Evolutionary conservation across 2,797 vertebrate species (phyloP), one percentile per base, ranked within the genome.

Genomic region (Phrynocephalus vlangalii): DNA sequence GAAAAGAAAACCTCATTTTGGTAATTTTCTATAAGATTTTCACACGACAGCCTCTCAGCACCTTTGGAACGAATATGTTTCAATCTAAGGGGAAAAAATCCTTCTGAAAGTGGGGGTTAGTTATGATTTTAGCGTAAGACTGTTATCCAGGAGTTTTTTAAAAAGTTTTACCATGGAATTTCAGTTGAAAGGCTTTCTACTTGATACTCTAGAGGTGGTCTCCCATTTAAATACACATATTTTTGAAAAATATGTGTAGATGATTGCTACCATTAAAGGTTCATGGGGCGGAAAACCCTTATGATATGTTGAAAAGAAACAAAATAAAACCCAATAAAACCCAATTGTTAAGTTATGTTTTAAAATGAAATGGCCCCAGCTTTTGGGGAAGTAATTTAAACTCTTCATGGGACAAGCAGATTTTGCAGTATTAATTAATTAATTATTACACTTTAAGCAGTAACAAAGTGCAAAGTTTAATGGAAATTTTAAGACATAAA

Each of bases 131-230:
- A 79, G 50, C 79, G 52, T 92, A 91, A 82, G 1, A 87, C 66
- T 91, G 44, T n/a, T 79, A 71, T 56, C 52, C 6, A 13, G 52
- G 10, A 56, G 68, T 9, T 28, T 71, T 11, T n/a, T n/a, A 70
- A 70, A 70, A 68, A 28, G 26, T 18, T 92, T 93, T 92, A 26
- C 92, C 26, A 76, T 68, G 92, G 52, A 90, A 92, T 91, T 95
- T 86, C 6, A 75, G 70, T 93, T 93, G 78, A 77, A 89, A 93
- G 5, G 72, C 3, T 90, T 60, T 80, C 38, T 93, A 90, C 24
- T 6, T 82, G 68, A n/a, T 44, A 89, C 81, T 91, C 77, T 86
- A 88, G 73, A 90, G 84, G n/a, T 66, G 33, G 56, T n/a, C 20
- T 26, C 82, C n/a, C 38, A 82, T 83, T 90, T 86, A 90, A 91